Evolutionary conservation across 2,113 vertebrate species (phyloP).

Genomic region (Prietella phreatophila): DNA sequence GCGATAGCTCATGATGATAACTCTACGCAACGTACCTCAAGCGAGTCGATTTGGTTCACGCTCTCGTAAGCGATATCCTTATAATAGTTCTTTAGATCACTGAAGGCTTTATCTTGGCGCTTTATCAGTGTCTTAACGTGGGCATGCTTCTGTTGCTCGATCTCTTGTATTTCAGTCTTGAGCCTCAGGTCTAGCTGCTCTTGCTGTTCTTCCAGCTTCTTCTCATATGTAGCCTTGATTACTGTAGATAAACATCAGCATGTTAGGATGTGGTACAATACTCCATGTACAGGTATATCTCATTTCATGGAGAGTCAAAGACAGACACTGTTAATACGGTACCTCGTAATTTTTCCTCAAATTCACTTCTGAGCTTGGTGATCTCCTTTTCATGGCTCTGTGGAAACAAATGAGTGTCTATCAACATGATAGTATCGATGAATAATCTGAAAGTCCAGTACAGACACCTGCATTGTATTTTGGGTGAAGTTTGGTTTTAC

Average conservation of each 20-base stretch:
- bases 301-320: neutral
- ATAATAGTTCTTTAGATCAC: constrained; percentile 79
- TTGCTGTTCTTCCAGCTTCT: constrained; percentile 74
- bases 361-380: constrained; percentile 66
- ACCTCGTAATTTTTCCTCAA: constrained; percentile 82
- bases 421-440: neutral
- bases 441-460: neutral
- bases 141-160: constrained; percentile 80
- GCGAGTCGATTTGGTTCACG: constrained; percentile 72
- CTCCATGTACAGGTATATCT: neutral
- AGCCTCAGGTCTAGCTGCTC: constrained; percentile 78
- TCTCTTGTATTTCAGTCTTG: constrained; percentile 76
- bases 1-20: too few species aligned
- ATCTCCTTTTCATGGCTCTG: constrained; percentile 85
- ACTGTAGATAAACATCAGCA: constrained; percentile 66
- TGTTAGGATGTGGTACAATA: neutral
- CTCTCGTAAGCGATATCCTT: constrained; percentile 74
- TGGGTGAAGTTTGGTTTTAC: neutral
- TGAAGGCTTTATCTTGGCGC: constrained; percentile 76
- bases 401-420: constrained; percentile 32
- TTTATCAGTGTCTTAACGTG: constrained; percentile 76
- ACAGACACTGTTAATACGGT: neutral
- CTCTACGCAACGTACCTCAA: constrained; percentile 74
- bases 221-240: constrained; percentile 74
- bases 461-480: neutral